Conservation (phyloP, 2,797 vertebrate species). For the Peromyscus attwateri region DNA sequence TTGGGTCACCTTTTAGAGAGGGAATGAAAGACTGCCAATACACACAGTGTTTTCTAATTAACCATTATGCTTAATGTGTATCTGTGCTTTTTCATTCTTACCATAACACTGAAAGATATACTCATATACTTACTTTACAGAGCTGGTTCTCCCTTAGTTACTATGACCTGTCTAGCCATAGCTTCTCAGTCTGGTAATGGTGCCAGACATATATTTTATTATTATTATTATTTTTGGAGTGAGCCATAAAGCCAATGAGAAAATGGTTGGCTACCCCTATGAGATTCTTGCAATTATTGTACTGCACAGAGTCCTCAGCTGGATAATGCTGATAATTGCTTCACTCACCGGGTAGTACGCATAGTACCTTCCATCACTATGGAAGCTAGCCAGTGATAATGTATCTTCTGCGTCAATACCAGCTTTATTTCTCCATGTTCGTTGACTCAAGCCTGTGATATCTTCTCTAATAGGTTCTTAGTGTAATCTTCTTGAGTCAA, state of each 20-base stretch:
- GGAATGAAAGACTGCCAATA: not conserved
- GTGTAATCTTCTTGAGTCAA: not conserved
- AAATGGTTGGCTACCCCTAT: not conserved
- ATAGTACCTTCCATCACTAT: not conserved
- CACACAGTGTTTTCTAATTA: not conserved
- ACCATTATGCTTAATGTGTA: not conserved
- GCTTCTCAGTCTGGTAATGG: too few relatives aligned
- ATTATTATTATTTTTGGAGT: too few relatives aligned
- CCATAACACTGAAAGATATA: not conserved
- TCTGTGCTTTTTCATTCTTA: not conserved
- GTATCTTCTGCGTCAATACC: not conserved
- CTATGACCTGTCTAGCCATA: not conserved
- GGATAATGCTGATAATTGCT: not conserved
- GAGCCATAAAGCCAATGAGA: not conserved
- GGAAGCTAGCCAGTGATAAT: not conserved
- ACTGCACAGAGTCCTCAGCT: not conserved
- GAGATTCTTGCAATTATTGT: not conserved
- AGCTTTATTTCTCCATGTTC: not conserved
- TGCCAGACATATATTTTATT: not conserved
- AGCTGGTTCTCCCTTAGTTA: not conserved
- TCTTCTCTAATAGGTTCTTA: not conserved
- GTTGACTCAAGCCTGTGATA: too few relatives aligned
- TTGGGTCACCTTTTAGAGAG: not conserved
- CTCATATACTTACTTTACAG: not conserved
- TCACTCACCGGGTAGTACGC: not conserved